Base-by-base conservation (phyloP, 1,140 invertebrate species). In the Drosophila truncata region DNA sequence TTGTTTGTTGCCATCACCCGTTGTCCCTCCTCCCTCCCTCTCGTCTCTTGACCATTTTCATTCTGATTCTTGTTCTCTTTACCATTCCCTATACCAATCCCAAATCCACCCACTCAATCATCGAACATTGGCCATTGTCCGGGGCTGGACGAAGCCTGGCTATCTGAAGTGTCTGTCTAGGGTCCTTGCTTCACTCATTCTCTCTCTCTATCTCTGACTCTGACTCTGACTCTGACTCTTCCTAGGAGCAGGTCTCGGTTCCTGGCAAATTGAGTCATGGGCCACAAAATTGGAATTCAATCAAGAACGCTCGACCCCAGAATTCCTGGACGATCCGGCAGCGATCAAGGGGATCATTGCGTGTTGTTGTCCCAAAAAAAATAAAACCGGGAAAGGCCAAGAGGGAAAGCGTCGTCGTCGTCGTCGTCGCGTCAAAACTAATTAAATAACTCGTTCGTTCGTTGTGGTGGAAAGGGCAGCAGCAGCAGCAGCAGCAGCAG, bases 401-500 rank as follows among this genome's bases (percentile, higher is more conserved):
- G 46, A 39, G 60, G 60, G 46, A 76, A 65, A 74, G 69, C 74
- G 61, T 18, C n/a, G 42, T 18, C 76, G 72, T 42, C 39, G n/a
- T 41, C n/a, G n/a, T n/a, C 11, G 47, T 20, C 69, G 80, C 84
- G 82, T 88, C 85, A 90, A 88, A 90, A 79, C 69, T 90, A 90
- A 90, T 88, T 88, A 88, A 88, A 88, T 84, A 88, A 88, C 81
- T 79, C 85, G 84, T 88, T 79, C 85, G 84, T 88, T 82, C 62
- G 47, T 41, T 49, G 44, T 25, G 39, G 44, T 20, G 39, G 37
- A 41, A 46, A 66, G 25, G 47, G 39, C 18, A n/a, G n/a, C n/a
- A n/a, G n/a, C n/a, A n/a, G n/a, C n/a, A n/a, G n/a, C 10, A 16
- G 63, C 27, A 29, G 27, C 27, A 29, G 27, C 6, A 50, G 16